A percentile compares a stretch with the other conserved stretches of the same genome.
These are phyloP conservation scores for Drosophila glabriapex DNA, from an alignment of 2,888 invertebrate species.

Conservation along the genomic window DNA sequence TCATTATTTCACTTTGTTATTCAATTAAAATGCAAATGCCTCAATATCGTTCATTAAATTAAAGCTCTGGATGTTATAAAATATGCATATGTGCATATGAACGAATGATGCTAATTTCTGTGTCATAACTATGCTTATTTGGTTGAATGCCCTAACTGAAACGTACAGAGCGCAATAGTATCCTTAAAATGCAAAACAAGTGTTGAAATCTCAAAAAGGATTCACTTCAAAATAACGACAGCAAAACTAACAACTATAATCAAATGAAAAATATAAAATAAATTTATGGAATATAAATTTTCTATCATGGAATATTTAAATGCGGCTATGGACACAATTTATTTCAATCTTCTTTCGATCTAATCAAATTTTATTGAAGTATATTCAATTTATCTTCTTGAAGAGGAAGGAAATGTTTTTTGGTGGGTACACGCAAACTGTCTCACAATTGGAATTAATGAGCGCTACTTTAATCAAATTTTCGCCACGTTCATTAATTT, in stretches of 20 bases:
- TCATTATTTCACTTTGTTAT: slow-evolving; percentile 40
- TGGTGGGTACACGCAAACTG: slow-evolving; percentile 45
- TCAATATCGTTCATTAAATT: slow-evolving; percentile 9
- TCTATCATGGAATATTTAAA: not conserved
- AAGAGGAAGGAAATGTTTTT: slow-evolving; percentile 11
- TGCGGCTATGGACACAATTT: not conserved
- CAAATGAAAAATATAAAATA: not conserved
- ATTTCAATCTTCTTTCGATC: not conserved
- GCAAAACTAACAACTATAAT: not conserved
- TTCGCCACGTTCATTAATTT: slow-evolving; percentile 76
- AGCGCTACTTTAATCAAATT: slow-evolving; percentile 76
- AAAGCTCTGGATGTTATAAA: slow-evolving; percentile 11
- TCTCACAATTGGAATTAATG: slow-evolving; percentile 75
- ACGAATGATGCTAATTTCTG: slow-evolving; percentile 29
- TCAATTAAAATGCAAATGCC: slow-evolving; percentile 66
- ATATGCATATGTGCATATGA: slow-evolving; percentile 26
- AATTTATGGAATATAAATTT: not conserved
- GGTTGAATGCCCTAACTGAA: not conserved
- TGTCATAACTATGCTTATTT: not conserved
- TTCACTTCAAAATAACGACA: not conserved
- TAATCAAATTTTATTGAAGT: slow-evolving; percentile 6
- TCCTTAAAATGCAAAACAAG: not conserved
- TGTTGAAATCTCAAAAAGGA: not conserved
- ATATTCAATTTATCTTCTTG: slow-evolving; percentile 12
- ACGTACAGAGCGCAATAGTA: slow-evolving; percentile 4